These are phyloP conservation scores for Cheirogaleus medius DNA, from an alignment of 2,113 vertebrate species.

Conservation along the genomic window DNA sequence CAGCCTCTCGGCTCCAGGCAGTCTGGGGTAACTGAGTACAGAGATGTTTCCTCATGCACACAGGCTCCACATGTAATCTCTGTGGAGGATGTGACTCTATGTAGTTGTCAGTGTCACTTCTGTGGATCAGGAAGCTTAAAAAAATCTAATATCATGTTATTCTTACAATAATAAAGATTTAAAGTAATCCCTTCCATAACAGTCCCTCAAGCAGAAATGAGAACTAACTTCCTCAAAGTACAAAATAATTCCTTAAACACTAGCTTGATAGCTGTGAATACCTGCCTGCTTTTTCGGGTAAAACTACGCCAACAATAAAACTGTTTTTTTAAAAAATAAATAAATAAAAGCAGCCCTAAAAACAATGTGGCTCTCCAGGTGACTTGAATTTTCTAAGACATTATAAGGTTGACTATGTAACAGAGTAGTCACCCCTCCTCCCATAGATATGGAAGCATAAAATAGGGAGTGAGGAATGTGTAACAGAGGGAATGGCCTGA, in stretches of 20 bases:
- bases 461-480: too few species aligned
- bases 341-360: conserved; percentile 33
- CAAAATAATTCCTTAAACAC: background rate
- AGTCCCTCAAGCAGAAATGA: conserved; percentile 9
- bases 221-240: background rate
- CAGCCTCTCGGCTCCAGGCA: background rate
- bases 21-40: rapidly evolving
- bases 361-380: background rate
- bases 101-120: background rate
- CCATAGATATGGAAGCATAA: too few species aligned
- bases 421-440: too few species aligned
- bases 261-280: background rate
- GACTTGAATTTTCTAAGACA: background rate
- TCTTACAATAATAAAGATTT: conserved; percentile 14
- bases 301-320: background rate
- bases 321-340: too few species aligned
- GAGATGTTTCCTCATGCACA: background rate
- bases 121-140: background rate
- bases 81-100: background rate
- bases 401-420: background rate
- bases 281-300: background rate
- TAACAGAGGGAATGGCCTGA: too few species aligned
- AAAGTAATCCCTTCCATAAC: conserved; percentile 20
- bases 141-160: background rate
- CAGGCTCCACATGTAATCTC: background rate